Conservation (phyloP, 2,888 invertebrate genomes). For the Nomada ruficornis region DNA sequence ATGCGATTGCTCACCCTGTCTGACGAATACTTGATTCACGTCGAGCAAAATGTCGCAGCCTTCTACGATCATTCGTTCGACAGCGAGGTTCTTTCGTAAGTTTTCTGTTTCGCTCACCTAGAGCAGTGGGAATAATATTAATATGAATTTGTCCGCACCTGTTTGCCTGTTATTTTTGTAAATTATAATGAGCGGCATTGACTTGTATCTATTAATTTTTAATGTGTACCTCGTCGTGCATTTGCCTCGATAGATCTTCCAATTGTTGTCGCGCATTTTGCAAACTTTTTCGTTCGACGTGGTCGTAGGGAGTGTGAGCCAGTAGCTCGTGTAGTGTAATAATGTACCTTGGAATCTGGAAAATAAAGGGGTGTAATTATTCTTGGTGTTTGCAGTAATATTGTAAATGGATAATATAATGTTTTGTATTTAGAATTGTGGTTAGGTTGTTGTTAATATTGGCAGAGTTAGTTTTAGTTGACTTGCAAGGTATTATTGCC, state of each 20-base stretch:
- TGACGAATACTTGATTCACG: constrained; percentile 96
- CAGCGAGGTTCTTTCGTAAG: constrained; percentile 94
- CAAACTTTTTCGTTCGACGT: constrained; percentile 95
- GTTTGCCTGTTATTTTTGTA: background rate
- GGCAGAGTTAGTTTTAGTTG: no score
- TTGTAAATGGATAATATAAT: no score
- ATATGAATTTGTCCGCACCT: no score
- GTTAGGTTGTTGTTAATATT: no score
- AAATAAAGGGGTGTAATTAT: background rate
- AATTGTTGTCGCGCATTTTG: constrained; percentile 95
- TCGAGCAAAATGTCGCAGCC: constrained; percentile 96
- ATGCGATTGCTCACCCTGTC: constrained; percentile 88
- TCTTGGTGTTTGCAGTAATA: no score
- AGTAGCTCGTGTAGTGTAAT: constrained; percentile 95
- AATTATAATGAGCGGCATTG: background rate
- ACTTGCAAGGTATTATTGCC: no score
- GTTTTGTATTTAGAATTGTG: no score
- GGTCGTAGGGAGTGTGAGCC: constrained; percentile 97
- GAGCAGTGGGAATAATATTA: background rate
- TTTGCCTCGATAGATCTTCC: constrained; percentile 93
- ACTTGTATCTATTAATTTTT: background rate
- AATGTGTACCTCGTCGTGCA: constrained; percentile 92
- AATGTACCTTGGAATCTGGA: constrained; percentile 95
- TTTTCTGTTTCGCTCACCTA: constrained; percentile 97
- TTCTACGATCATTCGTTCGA: constrained; percentile 97